These are phyloP conservation scores for Drosophila santomea DNA, from an alignment of 1,140 invertebrate species.

Conservation along the genomic window DNA sequence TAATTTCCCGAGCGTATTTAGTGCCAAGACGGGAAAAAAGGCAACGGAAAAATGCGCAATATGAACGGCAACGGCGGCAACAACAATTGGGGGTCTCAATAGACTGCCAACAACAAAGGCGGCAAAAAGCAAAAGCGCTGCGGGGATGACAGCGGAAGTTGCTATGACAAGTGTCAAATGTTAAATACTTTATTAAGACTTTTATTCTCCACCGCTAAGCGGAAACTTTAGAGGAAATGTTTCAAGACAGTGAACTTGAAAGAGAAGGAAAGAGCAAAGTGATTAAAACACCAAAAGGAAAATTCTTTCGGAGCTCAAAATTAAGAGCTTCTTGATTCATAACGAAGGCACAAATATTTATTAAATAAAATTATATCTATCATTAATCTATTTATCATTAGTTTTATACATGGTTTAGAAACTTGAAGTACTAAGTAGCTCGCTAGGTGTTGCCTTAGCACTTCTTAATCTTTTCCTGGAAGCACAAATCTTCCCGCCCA, in stretches of 20 bases:
- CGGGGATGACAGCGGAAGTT: slow-evolving; percentile 23
- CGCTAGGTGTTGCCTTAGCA: background rate
- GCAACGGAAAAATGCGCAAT: slow-evolving; percentile 39
- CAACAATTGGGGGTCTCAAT: slow-evolving; percentile 22
- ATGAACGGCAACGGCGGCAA: slow-evolving; percentile 12
- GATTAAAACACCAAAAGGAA: background rate
- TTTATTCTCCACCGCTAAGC: slow-evolving; percentile 1
- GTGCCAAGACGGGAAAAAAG: slow-evolving; percentile 63
- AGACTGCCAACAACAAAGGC: slow-evolving; percentile 24
- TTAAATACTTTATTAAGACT: slow-evolving; percentile 45
- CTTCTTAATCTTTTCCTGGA: slow-evolving; percentile 19
- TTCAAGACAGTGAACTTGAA: slow-evolving; percentile 21
- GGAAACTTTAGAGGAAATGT: slow-evolving; percentile 33
- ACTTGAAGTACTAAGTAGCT: too few relatives aligned
- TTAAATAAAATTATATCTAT: too few relatives aligned
- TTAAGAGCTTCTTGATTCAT: background rate
- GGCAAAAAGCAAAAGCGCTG: slow-evolving; percentile 20
- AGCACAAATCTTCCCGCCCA: slow-evolving; percentile 15
- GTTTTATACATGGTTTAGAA: too few relatives aligned
- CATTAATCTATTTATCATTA: too few relatives aligned
- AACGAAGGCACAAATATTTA: too few relatives aligned
- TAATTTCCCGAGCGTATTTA: slow-evolving; percentile 83
- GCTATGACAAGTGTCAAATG: slow-evolving; percentile 46
- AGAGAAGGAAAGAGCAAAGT: background rate
- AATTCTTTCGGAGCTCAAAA: background rate